phyloP scores from a whole-genome alignment of 2,888 invertebrate species.

The Catocala nupta region DNA sequence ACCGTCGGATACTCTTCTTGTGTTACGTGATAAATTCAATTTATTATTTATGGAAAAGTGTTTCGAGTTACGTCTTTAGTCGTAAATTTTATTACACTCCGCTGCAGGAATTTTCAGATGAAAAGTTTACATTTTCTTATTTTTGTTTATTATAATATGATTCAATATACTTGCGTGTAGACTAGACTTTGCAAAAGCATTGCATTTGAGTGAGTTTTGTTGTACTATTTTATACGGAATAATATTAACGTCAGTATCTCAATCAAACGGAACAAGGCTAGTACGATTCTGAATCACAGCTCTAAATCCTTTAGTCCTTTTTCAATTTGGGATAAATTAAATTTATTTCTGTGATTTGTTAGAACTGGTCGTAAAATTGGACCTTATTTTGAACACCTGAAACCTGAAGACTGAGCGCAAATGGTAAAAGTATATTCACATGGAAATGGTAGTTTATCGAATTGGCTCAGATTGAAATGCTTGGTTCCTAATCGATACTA shows the following conservation, averaged over 20 bases:
- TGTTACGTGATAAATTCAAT: constrained; percentile 45
- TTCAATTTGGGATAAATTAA: constrained; percentile 27
- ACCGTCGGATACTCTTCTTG: constrained; percentile 33
- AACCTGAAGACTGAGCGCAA: constrained; percentile 13
- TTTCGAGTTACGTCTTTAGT: constrained; percentile 39
- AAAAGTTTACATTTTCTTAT: constrained; percentile 17
- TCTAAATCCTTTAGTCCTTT: constrained; percentile 5
- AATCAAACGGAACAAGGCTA: neutral
- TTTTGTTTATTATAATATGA: neutral
- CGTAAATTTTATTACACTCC: constrained; percentile 34
- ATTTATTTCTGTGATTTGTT: constrained; percentile 27
- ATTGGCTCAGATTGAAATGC: constrained; percentile 67
- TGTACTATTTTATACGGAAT: too few species aligned
- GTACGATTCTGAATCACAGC: neutral
- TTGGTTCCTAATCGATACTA: constrained; percentile 79
- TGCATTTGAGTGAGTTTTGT: too few species aligned
- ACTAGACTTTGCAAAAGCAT: too few species aligned
- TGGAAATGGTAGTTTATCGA: constrained; percentile 55
- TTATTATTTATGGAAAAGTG: constrained; percentile 43
- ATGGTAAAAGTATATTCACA: constrained; percentile 50
- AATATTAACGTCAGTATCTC: neutral
- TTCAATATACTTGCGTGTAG: too few species aligned
- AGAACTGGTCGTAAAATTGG: constrained; percentile 14
- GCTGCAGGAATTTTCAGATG: constrained; percentile 22
- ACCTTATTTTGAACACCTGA: constrained; percentile 27